Percentiles rank a stretch among this genome's conserved stretches.
Evolutionary conservation across 1,140 invertebrate species (phyloP).

Genomic region (Solen grandis): DNA sequence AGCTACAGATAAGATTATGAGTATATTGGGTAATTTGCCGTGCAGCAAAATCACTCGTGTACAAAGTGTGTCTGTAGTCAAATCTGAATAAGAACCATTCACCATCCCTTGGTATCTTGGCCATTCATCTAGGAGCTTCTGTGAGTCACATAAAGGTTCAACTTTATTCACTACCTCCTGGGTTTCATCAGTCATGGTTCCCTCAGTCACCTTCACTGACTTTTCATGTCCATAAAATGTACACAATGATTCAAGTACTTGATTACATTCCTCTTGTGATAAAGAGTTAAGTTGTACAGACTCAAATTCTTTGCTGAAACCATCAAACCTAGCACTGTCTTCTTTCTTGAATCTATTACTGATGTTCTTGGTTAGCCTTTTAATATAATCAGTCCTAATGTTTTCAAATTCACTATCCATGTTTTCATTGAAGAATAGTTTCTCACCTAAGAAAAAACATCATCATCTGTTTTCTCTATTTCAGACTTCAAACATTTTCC

Average conservation of each 20-base stretch:
- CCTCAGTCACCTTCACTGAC: conserved; percentile 2
- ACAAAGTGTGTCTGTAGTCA: not conserved
- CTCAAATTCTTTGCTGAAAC: not conserved
- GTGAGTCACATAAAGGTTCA: not conserved
- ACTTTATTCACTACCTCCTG: not conserved
- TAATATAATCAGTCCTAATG: not conserved
- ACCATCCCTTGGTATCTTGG: not conserved
- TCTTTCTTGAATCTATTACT: not conserved
- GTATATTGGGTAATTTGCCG: too few relatives aligned
- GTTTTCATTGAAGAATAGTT: not conserved
- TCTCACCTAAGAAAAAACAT: not conserved
- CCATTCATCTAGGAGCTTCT: not conserved
- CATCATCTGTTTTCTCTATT: conserved; percentile 7
- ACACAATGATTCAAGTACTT: not conserved
- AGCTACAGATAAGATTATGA: too few relatives aligned
- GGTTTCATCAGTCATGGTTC: not conserved
- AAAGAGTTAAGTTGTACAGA: not conserved
- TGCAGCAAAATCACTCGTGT: not conserved
- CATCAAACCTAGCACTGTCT: not conserved
- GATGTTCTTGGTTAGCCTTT: conserved; percentile 14
- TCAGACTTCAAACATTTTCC: conserved; percentile 33
- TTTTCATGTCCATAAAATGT: conserved; percentile 9
- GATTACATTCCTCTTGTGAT: not conserved
- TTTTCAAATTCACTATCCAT: not conserved
- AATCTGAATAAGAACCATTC: not conserved